Base-by-base conservation (phyloP, 2,113 vertebrate genomes). In the Pseudonaja textilis region DNA sequence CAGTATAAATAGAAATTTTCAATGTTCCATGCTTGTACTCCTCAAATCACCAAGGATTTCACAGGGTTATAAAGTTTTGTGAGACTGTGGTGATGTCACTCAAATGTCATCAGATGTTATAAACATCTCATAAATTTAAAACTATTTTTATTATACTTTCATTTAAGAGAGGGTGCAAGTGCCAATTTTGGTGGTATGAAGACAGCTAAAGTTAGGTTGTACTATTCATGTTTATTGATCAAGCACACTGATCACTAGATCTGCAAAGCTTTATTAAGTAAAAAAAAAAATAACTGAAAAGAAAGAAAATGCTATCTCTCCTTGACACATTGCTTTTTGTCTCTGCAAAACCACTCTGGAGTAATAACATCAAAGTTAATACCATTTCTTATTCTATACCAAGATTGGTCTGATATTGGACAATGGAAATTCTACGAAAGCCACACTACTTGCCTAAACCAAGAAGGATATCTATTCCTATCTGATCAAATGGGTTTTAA, bases 361-460 rank as follows among this genome's bases (percentile, higher is more conserved):
- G 9, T 42, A 25, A 87, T n/a, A 54, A 55, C 23, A 26, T 45
- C 18, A 47, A 47, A 26, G 42, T 89, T 91, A 85, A 85, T 85
- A 29, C 29, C 52, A 92, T 42, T 25, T 25, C 86, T 86, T 50
- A 64, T 90, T 14, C 5, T 54, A 52, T 59, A 42, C 74, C 29
- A 90, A 93, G 69, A 85, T 93, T n/a, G 26, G 54, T 69, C 47
- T 52, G 29, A 86, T 86, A 85, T 90, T 85, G 52, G 55, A 39
- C 45, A 85, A 12, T 25, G n/a, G 74, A 47, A 90, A 64, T 34
- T 42, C 55, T 86, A 4, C 12, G 11, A 54, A 14, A 88, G 16
- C 55, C 12, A 89, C 42, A 85, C 39, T 34, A 86, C 39, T 34
- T 92, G 18, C 42, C 50, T 29, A 85, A 89, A 29, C 18, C 26